Base-by-base conservation (phyloP, 2,888 invertebrate species). In the Apotomis betuletana region DNA sequence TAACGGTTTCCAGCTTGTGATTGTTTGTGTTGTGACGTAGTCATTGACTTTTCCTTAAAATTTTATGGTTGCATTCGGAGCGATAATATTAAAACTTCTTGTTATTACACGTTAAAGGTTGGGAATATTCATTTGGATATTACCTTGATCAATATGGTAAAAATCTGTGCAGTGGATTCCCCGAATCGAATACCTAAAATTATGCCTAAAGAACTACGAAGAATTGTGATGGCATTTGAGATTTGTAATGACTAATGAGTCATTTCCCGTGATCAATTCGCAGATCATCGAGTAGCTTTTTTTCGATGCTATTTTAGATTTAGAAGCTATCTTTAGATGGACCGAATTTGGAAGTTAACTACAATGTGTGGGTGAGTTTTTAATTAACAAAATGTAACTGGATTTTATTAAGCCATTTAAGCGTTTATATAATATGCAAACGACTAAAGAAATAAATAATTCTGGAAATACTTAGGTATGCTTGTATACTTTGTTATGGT, bases 1-100 rank as follows among this genome's bases (percentile, higher is more conserved):
- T 72, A 72, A 72, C 72, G 67, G 72, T 72, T 51, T 58, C 51
- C 51, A 63, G 67, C 54, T 12, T 49, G 61, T 27, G 62, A 67
- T 52, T 68, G 55, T 61, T 51, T 61, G 54, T 67, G 63, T 60
- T 60, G 52, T 70, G 55, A 44, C 36, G 71, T 71, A 62, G 15
- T 51, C 41, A 51, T 62, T 71, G 52, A 65, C 65, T 70, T 70
- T 54, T 59, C 13, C 27, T 41, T 63, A 49, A 13, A 61, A 46
- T 61, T 46, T 46, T 46, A 46, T 61, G 6, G 12, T 15, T 10
- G 9, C 3, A 44, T 64, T 38, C n/a, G 51, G 5, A 41, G 10
- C 36, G 27, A 62, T 51, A 51, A n/a, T 57, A 36, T n/a, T 65
- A 27, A 4, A 46, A 46, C 44, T 12, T 46, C n/a, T 36, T 46